Evolutionary conservation across 1,140 invertebrate species (phyloP), one percentile per base, ranked within the genome.

Genomic region (Daktulosphaira vitifoliae): DNA sequence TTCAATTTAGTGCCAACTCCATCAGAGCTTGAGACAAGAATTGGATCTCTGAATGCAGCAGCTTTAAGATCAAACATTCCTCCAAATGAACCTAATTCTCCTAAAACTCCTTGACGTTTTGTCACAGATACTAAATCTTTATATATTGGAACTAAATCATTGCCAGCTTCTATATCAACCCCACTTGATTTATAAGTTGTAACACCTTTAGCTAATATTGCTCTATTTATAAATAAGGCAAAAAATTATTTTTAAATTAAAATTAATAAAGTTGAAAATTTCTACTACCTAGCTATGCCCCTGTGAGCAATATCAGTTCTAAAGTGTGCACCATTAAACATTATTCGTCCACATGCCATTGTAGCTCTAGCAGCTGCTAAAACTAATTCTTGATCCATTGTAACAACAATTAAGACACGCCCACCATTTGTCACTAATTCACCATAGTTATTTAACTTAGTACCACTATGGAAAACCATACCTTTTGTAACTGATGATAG

Each of bases 1-100:
- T 88, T 95, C 46, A 90, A 77, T 79, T 98, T 98, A 1, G 94
- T 97, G 42, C 96, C 96, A 23, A 98, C 94, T 16, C 96, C 96
- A 78, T 98, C 95, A 3, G 95, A 93, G 3, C 92, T 92, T 68
- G 94, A 92, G 2, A 97, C 91, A 3, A 99, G 77, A 3, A 96
- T 77, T 0, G 92, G 92, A 74, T 95, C 86, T 59, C 81, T 82
- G 68, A 84, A 84, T 1, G 82, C 82, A 49, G 82, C 76, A 70
- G 76, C 77, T 73, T 81, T 82, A 48, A 80, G 71, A 71, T 96
- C 92, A 78, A 97, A 96, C 1, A 97, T 77, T 0, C 91, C 95
- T 46, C 93, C 96, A 77, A 96, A 99, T 22, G 88, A 87, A 29
- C 96, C 96, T 66, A 99, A 81, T 1, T 81, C 76, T 22, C 90